Base-by-base conservation (phyloP, 2,888 invertebrate species). In the Heliconius ismenius region DNA sequence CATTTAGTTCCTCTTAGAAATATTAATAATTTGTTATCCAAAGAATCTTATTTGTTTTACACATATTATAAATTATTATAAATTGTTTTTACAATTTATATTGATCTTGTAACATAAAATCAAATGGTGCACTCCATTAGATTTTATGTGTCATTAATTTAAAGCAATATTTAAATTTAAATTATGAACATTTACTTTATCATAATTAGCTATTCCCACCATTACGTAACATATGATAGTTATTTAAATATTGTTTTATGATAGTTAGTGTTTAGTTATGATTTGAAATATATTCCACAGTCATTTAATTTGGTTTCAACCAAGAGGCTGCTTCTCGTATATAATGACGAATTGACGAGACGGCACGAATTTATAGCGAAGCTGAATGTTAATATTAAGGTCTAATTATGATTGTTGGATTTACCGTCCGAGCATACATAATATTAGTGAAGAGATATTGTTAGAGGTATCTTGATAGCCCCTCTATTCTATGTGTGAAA, bases 321-420 rank as follows among this genome's bases (percentile, higher is more conserved):
- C 90, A 91, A 93, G 93, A 93, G 92, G 91, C 93, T 93, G 93
- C 93, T 93, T 93, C 92, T 93, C 91, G 87, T 92, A 89, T 90
- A 88, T 89, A 90, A 90, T 89, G 87, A 78, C 86, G 87, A 90
- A 89, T 90, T 89, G 91, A 92, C 90, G 91, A 92, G 91, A 90
- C 87, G 92, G 93, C 92, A 93, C 90, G 91, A 93, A 93, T 93
- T 93, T 92, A 93, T 91, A 92, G 93, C 92, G 92, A 93, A 92
- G 92, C 91, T 92, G 87, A 93, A 92, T 89, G 86, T 91, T 92
- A 92, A 90, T 91, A 89, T 90, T 92, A 92, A 91, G 90, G 86
- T 89, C 81, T 92, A 91, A 90, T 89, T 88, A 92, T 88, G 86
- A 91, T 92, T 92, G 90, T 91, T 93, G 92, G 94, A 92, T 94